A percentile compares a stretch with the other conserved stretches of the same genome.
Conservation (phyloP, 2,888 invertebrate species). For the Epicampocera succincta region DNA sequence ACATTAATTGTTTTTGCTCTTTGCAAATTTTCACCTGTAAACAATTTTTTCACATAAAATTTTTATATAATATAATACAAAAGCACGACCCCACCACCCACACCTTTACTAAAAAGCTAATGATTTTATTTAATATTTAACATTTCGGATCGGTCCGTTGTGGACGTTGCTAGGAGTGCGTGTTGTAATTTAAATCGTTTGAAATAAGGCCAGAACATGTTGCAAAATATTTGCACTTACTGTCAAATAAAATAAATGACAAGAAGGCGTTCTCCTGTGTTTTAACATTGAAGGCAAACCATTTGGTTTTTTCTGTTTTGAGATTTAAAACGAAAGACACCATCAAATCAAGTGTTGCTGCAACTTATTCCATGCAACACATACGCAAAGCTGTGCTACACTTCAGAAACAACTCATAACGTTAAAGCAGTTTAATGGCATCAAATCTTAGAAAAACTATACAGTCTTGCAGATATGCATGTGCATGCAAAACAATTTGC, state of each 20-base stretch:
- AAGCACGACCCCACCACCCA: too few relatives aligned
- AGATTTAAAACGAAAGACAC: neutral
- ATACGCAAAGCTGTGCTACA: conserved; percentile 21
- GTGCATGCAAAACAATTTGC: conserved; percentile 74
- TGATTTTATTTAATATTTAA: neutral
- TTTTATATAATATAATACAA: too few relatives aligned
- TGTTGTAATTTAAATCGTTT: conserved; percentile 5
- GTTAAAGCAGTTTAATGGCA: conserved; percentile 40
- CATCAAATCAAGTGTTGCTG: conserved; percentile 24
- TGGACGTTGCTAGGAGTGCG: neutral
- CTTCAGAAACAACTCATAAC: conserved; percentile 5
- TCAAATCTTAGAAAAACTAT: conserved; percentile 23
- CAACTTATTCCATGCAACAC: conserved; percentile 4
- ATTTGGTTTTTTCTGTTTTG: neutral
- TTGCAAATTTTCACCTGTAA: too few relatives aligned
- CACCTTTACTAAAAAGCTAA: too few relatives aligned
- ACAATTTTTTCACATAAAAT: too few relatives aligned
- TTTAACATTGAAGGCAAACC: conserved; percentile 14
- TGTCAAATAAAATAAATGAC: conserved; percentile 59
- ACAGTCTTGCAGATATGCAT: conserved; percentile 20
- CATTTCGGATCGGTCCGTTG: neutral
- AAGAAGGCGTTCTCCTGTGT: conserved; percentile 46
- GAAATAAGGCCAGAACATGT: conserved; percentile 16
- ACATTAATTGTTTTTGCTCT: too few relatives aligned
- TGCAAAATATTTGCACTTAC: conserved; percentile 24